A percentile compares a stretch with the other conserved stretches of the same genome.
These are phyloP conservation scores for Acrocephalus scirpaceus DNA, from an alignment of 2,797 vertebrate genomes.

Conservation along the genomic window DNA sequence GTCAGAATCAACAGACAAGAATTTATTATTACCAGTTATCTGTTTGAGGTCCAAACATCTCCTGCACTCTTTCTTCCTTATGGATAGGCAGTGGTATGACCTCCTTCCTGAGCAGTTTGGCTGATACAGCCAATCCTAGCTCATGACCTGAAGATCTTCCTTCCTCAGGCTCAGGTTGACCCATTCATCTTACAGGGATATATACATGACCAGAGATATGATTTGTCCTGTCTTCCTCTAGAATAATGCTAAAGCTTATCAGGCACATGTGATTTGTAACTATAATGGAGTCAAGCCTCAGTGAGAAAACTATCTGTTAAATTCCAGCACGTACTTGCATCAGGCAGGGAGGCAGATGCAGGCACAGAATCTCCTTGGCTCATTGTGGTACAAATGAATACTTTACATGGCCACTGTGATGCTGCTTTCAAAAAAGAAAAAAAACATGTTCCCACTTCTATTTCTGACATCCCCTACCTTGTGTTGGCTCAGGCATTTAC, in stretches of 20 bases:
- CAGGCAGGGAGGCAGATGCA: background rate
- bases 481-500: background rate
- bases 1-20: background rate
- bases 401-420: background rate
- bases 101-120: background rate
- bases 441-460: background rate
- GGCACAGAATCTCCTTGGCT: background rate
- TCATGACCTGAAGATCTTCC: background rate
- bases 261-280: background rate
- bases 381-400: background rate
- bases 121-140: background rate
- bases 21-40: background rate
- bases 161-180: background rate
- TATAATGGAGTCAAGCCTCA: background rate
- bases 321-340: background rate
- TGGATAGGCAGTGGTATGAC: background rate
- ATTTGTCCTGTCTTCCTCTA: background rate
- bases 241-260: background rate
- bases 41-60: background rate
- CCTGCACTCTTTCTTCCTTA: background rate
- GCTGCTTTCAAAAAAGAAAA: background rate
- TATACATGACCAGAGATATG: background rate
- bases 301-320: background rate
- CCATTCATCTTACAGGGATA: background rate
- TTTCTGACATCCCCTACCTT: background rate